Evolutionary conservation across 2,113 vertebrate genomes (phyloP), one percentile per base, ranked within the genome.

Genomic region (Oreocharis arfaki): DNA sequence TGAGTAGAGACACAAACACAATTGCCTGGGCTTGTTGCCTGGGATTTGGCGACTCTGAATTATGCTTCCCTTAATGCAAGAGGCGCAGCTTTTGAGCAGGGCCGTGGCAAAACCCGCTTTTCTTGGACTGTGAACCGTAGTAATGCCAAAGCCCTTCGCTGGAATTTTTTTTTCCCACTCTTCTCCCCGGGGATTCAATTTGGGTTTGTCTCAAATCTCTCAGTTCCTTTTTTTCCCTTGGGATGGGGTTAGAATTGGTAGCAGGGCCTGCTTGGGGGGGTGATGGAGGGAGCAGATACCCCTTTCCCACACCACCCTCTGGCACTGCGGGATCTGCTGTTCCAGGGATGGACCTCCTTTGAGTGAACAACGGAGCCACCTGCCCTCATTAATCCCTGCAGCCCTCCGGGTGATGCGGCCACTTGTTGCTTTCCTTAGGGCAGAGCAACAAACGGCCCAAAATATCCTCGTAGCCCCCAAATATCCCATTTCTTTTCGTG

Each of bases 1-100:
- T 52, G 81, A 96, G 96, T 81, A 84, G 56, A 97, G 97, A 93
- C 94, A 87, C 86, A 67, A 79, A 76, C 57, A 95, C 91, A 97
- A 96, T 92, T 82, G 96, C 91, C 59, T 67, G 87, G 88, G 87
- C 92, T 88, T 79, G 82, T 87, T 95, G 94, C 95, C 75, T 95
- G 93, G 89, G 89, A 91, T 76, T 56, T 9, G 63, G 95, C 22
- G 56, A 83, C 86, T 97, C 96, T 89, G 93, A 96, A 88, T 78
- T 52, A 33, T 39, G 35, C 68, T 81, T 44, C 81, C 52, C 74
- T 81, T 78, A 75, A 82, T 70, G 83, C 88, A 80, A 61, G 90
- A 95, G 87, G 76, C 67, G 12, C 37, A 42, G 86, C 33, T 96
- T 79, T 69, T 82, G 77, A 85, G 83, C 60, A 28, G 30, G 86